Evolutionary conservation across 2,113 vertebrate genomes (phyloP).

Genomic region (Nothoprocta perdicaria): DNA sequence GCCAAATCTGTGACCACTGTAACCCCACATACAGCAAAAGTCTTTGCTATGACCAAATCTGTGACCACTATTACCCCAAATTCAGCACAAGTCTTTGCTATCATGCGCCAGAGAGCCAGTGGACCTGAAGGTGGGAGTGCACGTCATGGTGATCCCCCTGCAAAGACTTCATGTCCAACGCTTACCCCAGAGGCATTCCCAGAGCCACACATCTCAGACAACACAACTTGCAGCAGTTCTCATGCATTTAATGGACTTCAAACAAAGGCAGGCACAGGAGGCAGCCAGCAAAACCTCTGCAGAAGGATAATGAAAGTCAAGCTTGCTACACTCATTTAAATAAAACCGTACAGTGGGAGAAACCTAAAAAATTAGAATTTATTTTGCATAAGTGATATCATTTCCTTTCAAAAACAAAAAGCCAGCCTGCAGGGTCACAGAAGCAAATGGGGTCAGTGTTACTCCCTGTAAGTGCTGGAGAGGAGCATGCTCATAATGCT

Average conservation of each 20-base stretch:
- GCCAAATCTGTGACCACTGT: constrained; percentile 39
- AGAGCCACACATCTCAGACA: not conserved
- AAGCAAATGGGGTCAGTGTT: constrained; percentile 32
- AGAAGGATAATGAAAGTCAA: not conserved
- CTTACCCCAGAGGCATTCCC: constrained; percentile 37
- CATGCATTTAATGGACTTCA: not conserved
- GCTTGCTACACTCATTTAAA: not conserved
- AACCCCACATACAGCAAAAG: constrained; percentile 22
- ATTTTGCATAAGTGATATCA: constrained; percentile 1
- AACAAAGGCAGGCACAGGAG: constrained; percentile 16
- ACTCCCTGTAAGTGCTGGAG: constrained; percentile 36
- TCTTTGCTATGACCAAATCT: constrained; percentile 13
- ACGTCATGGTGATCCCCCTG: not conserved
- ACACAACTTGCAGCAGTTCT: not conserved
- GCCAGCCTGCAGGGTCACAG: not conserved
- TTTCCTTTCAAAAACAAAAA: constrained; percentile 48
- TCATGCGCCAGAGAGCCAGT: not conserved
- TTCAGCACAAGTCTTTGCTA: constrained; percentile 37
- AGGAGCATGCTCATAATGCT: constrained; percentile 35
- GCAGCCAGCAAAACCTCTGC: not conserved
- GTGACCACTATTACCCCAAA: constrained; percentile 6
- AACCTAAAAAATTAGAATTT: constrained; percentile 6
- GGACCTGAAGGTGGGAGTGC: constrained; percentile 47
- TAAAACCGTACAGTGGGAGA: not conserved
- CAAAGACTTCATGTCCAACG: constrained; percentile 35